phyloP scores from a whole-genome alignment of 2,888 invertebrate genomes.

The Metalampra italica region DNA sequence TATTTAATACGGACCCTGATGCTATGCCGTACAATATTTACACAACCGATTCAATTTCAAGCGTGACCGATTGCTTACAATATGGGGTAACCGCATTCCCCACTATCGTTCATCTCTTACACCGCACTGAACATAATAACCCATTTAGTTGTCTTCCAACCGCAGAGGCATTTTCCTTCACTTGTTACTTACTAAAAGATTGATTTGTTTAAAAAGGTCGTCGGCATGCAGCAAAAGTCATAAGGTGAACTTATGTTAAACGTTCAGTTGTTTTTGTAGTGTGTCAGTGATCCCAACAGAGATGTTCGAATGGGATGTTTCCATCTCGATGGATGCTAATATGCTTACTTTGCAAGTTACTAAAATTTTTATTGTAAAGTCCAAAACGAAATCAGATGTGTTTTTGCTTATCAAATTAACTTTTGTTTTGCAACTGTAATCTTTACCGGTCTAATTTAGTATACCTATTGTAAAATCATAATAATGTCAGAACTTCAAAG shows the following conservation, averaged over 20 bases:
- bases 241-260: not conserved
- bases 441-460: no score
- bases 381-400: no score
- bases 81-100: slow-evolving; percentile 13
- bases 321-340: no score
- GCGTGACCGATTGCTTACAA: slow-evolving; percentile 8
- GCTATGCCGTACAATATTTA: slow-evolving; percentile 4
- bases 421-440: no score
- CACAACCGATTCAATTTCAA: slow-evolving; percentile 22
- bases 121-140: slow-evolving; percentile 11
- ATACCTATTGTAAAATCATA: no score
- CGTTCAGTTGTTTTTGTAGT: not conserved
- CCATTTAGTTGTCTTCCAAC: slow-evolving; percentile 10
- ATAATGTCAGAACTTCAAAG: no score
- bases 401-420: no score
- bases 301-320: not conserved
- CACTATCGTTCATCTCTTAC: slow-evolving; percentile 8
- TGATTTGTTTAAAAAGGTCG: slow-evolving; percentile 8
- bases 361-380: no score
- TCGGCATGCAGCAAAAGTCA: slow-evolving; percentile 1
- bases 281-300: not conserved
- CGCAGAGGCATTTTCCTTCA: slow-evolving; percentile 5
- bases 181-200: slow-evolving; percentile 10
- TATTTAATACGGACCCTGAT: not conserved
- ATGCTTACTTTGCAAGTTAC: no score